phyloP scores from a whole-genome alignment of 2,113 vertebrate genomes.

The Xyliphius kryptos region DNA sequence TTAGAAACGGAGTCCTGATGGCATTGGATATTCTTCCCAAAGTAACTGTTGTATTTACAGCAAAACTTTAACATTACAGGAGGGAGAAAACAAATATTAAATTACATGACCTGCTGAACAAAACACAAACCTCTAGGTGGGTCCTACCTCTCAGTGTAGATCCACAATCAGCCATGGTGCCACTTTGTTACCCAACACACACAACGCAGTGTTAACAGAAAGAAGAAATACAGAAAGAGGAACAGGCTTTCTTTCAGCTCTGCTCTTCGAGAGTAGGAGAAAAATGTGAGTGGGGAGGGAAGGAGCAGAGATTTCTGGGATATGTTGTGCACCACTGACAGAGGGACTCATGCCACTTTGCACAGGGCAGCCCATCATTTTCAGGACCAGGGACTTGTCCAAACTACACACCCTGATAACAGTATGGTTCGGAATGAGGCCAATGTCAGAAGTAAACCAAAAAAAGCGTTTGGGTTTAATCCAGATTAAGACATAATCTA shows the following conservation, averaged over 20 bases:
- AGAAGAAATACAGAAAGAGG: conserved; percentile 4
- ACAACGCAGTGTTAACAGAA: conserved; percentile 18
- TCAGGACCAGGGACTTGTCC: conserved; percentile 25
- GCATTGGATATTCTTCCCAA: too few relatives aligned
- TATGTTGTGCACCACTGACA: conserved; percentile 38
- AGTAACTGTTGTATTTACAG: too few relatives aligned
- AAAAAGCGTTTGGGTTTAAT: neutral
- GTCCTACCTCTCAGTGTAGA: conserved; percentile 60
- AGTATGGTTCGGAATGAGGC: neutral
- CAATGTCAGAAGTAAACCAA: neutral
- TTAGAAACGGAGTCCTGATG: too few relatives aligned
- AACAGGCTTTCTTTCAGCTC: conserved; percentile 35
- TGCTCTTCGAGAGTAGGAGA: conserved; percentile 47
- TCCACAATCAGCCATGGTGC: conserved; percentile 52
- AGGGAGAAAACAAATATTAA: too few relatives aligned
- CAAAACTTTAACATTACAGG: too few relatives aligned
- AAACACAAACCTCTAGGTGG: neutral
- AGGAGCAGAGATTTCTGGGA: conserved; percentile 38
- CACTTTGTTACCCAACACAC: neutral
- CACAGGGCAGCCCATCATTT: conserved; percentile 50
- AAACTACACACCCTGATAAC: conserved; percentile 11
- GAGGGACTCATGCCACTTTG: conserved; percentile 42
- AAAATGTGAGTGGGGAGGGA: conserved; percentile 37
- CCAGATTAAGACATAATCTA: too few relatives aligned
- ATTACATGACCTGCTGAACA: neutral